phyloP scores from a whole-genome alignment of 2,113 vertebrate species.

The Pristiophorus japonicus region DNA sequence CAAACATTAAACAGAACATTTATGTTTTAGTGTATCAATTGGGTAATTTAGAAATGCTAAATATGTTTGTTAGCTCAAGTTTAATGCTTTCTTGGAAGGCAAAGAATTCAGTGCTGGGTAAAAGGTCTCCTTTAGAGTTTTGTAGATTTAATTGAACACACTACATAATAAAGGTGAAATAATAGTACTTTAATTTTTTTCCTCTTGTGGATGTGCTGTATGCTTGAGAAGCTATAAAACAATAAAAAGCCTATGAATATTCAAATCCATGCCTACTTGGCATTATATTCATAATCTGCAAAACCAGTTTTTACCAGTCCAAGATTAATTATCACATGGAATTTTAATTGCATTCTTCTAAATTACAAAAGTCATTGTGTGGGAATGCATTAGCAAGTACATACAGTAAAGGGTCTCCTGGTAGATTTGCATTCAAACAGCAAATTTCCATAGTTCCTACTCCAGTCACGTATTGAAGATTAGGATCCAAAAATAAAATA shows the following conservation, averaged over 20 bases:
- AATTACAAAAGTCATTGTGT: slow-evolving; percentile 52
- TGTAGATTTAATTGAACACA: slow-evolving; percentile 35
- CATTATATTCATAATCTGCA: slow-evolving; percentile 69
- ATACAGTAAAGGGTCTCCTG: slow-evolving; percentile 53
- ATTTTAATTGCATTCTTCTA: slow-evolving; percentile 71
- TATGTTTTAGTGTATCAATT: background rate
- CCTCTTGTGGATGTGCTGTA: slow-evolving; percentile 61
- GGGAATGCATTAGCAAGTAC: slow-evolving; percentile 56
- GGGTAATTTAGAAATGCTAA: slow-evolving; percentile 5
- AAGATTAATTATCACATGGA: slow-evolving; percentile 73
- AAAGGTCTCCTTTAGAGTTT: slow-evolving; percentile 33
- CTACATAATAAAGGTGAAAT: slow-evolving; percentile 52
- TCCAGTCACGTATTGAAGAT: slow-evolving; percentile 36
- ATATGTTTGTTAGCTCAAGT: slow-evolving; percentile 7
- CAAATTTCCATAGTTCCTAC: slow-evolving; percentile 35
- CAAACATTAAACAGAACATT: background rate
- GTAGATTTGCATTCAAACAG: slow-evolving; percentile 35
- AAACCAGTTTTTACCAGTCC: slow-evolving; percentile 66
- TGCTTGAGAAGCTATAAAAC: slow-evolving; percentile 59
- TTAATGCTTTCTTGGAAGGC: slow-evolving; percentile 22
- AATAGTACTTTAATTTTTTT: slow-evolving; percentile 62
- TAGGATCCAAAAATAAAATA: slow-evolving; percentile 34
- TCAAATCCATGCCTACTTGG: slow-evolving; percentile 64
- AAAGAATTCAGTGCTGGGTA: background rate
- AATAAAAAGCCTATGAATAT: slow-evolving; percentile 71